Evolutionary conservation across 2,113 vertebrate species (phyloP), one percentile per base, ranked within the genome.

Genomic region (Oncorhynchus nerka): DNA sequence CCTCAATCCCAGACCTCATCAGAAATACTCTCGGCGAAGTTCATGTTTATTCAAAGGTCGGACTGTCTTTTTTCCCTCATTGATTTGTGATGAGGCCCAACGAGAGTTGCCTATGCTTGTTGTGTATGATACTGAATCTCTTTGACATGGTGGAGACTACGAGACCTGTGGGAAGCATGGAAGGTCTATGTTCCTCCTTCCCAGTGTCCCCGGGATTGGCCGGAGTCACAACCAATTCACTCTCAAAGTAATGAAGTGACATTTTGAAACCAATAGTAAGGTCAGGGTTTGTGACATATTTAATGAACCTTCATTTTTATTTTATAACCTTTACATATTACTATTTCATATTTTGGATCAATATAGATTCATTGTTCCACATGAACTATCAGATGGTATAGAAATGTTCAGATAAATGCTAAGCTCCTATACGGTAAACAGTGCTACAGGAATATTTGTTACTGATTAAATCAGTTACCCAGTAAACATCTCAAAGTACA

Each of bases 1-100:
- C 73, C 70, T 76, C 70, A 8, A 3, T 79, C 73, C 74, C 68
- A 22, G 64, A 30, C 65, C 59, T 45, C n/a, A 61, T 75, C 45
- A 73, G 71, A 66, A 66, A 49, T 34, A 51, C 68, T 68, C 2
- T 55, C 3, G 26, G 66, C 73, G 66, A 64, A 59, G n/a, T 75
- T 57, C 34, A 39, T 49, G 28, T 57, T 68, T 70, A 28, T 73
- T 30, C 66, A 30, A 55, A 32, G 62, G 59, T n/a, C n/a, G 24
- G 11, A 28, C 61, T 16, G 22, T 7, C 22, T 45, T 45, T 45
- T 45, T 45, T 45, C 5, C 4, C 51, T 55, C 51, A 34, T 49
- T 49, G 55, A 34, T 55, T 19, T 70, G 51, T 49, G 55, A 20
- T 34, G 51, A 7, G 20, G 13, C 55, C 15, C 30, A 34, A 72